Conservation (phyloP, 2,888 invertebrate genomes). For the Auanema freiburgensis region DNA sequence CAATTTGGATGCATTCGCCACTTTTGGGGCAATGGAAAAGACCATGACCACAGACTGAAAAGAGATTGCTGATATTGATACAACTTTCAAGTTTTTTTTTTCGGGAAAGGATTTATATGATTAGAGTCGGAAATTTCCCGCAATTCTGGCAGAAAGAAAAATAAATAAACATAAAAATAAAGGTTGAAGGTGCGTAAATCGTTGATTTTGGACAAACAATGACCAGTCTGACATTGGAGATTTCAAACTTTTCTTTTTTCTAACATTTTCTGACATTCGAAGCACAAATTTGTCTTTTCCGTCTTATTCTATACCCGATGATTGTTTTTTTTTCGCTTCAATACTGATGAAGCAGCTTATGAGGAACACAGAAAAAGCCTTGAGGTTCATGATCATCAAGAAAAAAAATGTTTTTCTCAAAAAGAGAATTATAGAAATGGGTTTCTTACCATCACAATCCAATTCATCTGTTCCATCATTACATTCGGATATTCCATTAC, state of each 20-base stretch:
- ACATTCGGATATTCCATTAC: constrained; percentile 62
- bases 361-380: not conserved
- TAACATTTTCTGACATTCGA: too few species aligned
- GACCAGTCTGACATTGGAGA: constrained; percentile 1
- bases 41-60: constrained; percentile 58
- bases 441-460: constrained; percentile 52
- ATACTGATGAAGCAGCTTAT: not conserved
- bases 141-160: too few species aligned
- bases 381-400: too few species aligned
- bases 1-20: constrained; percentile 55
- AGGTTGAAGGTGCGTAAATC: not conserved
- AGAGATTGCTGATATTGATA: not conserved
- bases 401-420: not conserved
- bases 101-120: constrained; percentile 3
- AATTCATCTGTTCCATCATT: constrained; percentile 62
- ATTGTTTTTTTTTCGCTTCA: not conserved
- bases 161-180: too few species aligned
- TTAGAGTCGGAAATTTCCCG: not conserved
- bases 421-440: constrained; percentile 1
- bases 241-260: not conserved
- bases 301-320: constrained; percentile 2
- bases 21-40: constrained; percentile 59
- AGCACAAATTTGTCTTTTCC: too few species aligned
- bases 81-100: constrained; percentile 2
- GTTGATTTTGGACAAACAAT: constrained; percentile 1